Evolutionary conservation across 30 jellyfish, hydroid and myxozoan species (phyloP), one percentile per base, ranked within the genome.

Genomic region (Turritopsis rubra): DNA sequence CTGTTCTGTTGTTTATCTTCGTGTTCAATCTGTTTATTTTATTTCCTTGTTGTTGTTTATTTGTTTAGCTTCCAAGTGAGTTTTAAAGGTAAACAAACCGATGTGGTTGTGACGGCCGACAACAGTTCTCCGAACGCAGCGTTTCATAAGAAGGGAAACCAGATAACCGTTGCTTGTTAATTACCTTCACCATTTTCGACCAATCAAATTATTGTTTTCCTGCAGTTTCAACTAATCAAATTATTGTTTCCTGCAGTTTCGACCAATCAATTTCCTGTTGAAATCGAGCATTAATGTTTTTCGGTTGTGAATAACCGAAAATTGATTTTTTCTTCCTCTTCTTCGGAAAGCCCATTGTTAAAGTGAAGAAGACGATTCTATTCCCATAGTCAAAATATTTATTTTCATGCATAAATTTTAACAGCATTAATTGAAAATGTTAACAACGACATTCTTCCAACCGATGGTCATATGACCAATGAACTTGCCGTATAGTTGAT

Each of bases 51-150:
- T 68, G 27, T 68, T 41, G 60, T 41, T 41, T 41, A 13, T 41
- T 41, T 41, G 60, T 68, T 68, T 68, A 68, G 77, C 21, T 68
- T 68, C 8, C 28, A 68, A 68, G 31, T 68, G 0, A 68, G 30
- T 68, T 68, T 68, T 17, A 68, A 68, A 68, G 77, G 77, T 19
- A 68, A 68, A 68, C 31, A 68, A 68, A 68, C 77, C 0, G 77
- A 68, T 8, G 77, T 68, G 30, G 77, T 68, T 23, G 77, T 68
- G 21, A 68, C 31, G 17, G 77, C 28, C 17, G 8, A 23, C 9
- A 68, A 1, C 77, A 27, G 30, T 17, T 0, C 77, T 8, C 31
- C 30, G 30, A 68, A 68, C 30, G 77, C 77, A 68, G 21, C 30
- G 28, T 68, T 68, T 27, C 28, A 27, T 17, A 68, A 68, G 30